Conservation (phyloP, 2,888 invertebrate genomes). For the Heliconius sara region DNA sequence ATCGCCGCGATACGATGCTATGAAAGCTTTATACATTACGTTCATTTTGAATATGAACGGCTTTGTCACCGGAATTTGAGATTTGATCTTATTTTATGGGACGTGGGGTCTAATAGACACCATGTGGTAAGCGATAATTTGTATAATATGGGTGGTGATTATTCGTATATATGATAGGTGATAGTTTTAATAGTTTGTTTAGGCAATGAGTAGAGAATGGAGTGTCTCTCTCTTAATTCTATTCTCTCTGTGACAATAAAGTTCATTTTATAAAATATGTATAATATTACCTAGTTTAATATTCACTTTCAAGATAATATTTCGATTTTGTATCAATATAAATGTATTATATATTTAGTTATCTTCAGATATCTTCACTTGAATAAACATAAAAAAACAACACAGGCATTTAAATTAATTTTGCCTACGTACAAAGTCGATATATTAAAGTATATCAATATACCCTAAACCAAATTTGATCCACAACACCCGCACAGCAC, state of each 20-base stretch:
- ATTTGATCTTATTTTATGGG: slow-evolving; percentile 32
- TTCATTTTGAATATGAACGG: slow-evolving; percentile 40
- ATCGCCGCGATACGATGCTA: slow-evolving; percentile 29
- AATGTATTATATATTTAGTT: no score
- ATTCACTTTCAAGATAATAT: no score
- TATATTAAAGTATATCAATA: background rate
- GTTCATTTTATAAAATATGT: background rate
- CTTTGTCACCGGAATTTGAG: slow-evolving; percentile 31
- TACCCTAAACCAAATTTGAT: no score
- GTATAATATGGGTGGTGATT: background rate
- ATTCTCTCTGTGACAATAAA: background rate
- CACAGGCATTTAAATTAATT: background rate
- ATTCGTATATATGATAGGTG: background rate
- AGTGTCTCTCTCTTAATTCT: background rate
- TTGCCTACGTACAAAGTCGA: no score
- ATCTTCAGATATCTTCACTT: background rate
- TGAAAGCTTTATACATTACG: slow-evolving; percentile 35
- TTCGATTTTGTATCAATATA: no score
- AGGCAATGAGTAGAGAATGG: background rate
- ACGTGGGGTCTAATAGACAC: slow-evolving; percentile 12
- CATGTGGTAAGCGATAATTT: slow-evolving; percentile 12
- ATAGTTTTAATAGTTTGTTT: background rate
- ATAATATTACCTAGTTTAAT: no score
- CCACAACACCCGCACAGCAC: background rate
- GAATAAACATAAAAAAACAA: background rate